Evolutionary conservation across 1,140 invertebrate species (phyloP).

Genomic region (Atta cephalotes): DNA sequence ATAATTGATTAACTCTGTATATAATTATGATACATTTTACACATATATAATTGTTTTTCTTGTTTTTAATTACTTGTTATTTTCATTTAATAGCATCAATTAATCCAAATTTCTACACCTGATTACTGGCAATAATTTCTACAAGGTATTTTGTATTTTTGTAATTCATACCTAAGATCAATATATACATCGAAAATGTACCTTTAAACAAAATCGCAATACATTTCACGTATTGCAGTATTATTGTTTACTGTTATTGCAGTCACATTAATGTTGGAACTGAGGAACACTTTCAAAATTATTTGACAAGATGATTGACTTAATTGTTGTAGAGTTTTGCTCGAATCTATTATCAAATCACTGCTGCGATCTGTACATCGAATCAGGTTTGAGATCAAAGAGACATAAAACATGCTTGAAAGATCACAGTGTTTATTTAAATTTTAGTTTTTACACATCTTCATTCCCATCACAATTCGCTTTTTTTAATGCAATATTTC

Average conservation of each 20-base stretch:
- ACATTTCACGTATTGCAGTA: background rate
- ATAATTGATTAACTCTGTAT: background rate
- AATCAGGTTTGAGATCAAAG: background rate
- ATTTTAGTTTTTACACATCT: background rate
- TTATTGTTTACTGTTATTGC: background rate
- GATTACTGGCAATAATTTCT: background rate
- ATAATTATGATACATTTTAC: background rate
- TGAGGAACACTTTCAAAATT: conserved; percentile 32
- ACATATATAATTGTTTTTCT: background rate
- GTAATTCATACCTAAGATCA: background rate
- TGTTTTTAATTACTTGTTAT: conserved; percentile 9
- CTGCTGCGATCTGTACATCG: background rate
- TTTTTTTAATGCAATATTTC: conserved; percentile 21
- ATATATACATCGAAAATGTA: background rate
- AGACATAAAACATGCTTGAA: conserved; percentile 4
- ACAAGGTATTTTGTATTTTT: conserved; percentile 1
- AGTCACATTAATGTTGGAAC: background rate
- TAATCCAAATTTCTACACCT: conserved; percentile 4
- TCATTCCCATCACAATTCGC: conserved; percentile 8
- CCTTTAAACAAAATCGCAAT: background rate
- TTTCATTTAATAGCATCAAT: conserved; percentile 4
- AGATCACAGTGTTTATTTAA: conserved; percentile 26
- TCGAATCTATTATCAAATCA: conserved; percentile 26
- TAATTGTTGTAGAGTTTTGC: conserved; percentile 5
- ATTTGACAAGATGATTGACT: conserved; percentile 18